A percentile compares a stretch with the other conserved stretches of the same genome.
Conservation (phyloP, 2,888 invertebrate genomes). For the Drosophila ezoana region DNA sequence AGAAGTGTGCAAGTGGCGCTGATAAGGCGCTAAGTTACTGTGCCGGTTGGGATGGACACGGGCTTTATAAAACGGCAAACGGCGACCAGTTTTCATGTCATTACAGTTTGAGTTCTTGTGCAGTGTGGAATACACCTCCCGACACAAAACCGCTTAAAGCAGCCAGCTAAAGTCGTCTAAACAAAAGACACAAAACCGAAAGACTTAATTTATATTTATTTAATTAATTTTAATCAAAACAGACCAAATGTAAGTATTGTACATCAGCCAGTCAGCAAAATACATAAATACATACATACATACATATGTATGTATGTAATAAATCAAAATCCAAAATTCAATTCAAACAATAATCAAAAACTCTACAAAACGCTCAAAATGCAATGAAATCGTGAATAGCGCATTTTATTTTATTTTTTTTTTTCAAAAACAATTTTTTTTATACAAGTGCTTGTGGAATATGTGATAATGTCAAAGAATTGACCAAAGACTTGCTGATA, state of each 20-base stretch:
- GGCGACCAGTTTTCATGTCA: conserved; percentile 84
- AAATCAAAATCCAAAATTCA: conserved; percentile 15
- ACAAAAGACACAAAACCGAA: conserved; percentile 73
- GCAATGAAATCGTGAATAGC: conserved; percentile 33
- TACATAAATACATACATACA: conserved; percentile 5
- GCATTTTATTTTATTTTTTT: conserved; percentile 19
- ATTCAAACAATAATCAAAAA: conserved; percentile 11
- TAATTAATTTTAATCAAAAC: conserved; percentile 83
- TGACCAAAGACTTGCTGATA: conserved; percentile 24
- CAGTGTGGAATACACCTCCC: conserved; percentile 82
- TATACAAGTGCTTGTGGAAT: conserved; percentile 52
- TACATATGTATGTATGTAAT: too few relatives aligned
- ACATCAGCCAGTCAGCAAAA: conserved; percentile 10
- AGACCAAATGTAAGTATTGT: conserved; percentile 82
- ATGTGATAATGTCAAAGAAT: conserved; percentile 43
- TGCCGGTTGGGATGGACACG: conserved; percentile 45
- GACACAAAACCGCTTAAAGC: conserved; percentile 70
- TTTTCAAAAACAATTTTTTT: conserved; percentile 40
- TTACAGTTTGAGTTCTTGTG: conserved; percentile 85
- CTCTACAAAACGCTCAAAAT: conserved; percentile 20
- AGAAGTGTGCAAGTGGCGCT: conserved; percentile 71
- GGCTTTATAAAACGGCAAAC: conserved; percentile 84
- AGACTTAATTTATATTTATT: conserved; percentile 85
- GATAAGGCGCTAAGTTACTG: conserved; percentile 78
- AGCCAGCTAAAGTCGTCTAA: conserved; percentile 75